Conservation (phyloP, 2,888 invertebrate genomes). For the Tridacna crocea region DNA sequence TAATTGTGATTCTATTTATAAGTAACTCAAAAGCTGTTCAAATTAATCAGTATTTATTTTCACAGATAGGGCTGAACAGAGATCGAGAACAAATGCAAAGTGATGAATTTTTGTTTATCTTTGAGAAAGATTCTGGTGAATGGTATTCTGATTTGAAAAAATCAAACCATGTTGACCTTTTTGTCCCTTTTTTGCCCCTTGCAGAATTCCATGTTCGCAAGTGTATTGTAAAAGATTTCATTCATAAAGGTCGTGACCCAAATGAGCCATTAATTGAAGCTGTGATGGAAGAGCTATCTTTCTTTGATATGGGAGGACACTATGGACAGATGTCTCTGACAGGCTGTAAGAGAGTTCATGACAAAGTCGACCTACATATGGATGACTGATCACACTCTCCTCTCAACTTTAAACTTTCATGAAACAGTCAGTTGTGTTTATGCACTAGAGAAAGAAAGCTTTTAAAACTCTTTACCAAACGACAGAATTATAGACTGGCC, state of each 20-base stretch:
- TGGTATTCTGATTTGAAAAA: constrained; percentile 71
- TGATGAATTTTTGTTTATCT: constrained; percentile 65
- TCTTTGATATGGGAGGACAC: constrained; percentile 66
- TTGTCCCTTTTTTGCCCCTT: constrained; percentile 79
- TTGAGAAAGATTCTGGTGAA: constrained; percentile 44
- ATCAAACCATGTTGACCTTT: constrained; percentile 65
- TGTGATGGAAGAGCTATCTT: constrained; percentile 73
- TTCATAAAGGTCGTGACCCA: constrained; percentile 66
- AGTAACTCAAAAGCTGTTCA: constrained; percentile 73
- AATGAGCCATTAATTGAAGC: constrained; percentile 57
- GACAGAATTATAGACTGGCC: too few species aligned
- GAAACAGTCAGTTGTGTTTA: too few species aligned
- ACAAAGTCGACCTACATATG: constrained; percentile 74
- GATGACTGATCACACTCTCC: constrained; percentile 32
- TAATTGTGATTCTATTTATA: constrained; percentile 70
- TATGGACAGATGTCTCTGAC: constrained; percentile 71
- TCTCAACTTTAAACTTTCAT: background rate
- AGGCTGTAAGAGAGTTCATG: constrained; percentile 79
- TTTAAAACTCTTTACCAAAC: too few species aligned
- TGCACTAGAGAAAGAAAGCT: too few species aligned
- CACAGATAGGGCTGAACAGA: constrained; percentile 55
- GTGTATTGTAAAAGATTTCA: constrained; percentile 74
- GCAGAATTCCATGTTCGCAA: constrained; percentile 74
- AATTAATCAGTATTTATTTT: constrained; percentile 69
- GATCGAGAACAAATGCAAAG: constrained; percentile 55